Percentiles rank a stretch among this genome's conserved stretches.
Conservation (phyloP, 2,113 vertebrate genomes). For the Onychostoma macrolepis region DNA sequence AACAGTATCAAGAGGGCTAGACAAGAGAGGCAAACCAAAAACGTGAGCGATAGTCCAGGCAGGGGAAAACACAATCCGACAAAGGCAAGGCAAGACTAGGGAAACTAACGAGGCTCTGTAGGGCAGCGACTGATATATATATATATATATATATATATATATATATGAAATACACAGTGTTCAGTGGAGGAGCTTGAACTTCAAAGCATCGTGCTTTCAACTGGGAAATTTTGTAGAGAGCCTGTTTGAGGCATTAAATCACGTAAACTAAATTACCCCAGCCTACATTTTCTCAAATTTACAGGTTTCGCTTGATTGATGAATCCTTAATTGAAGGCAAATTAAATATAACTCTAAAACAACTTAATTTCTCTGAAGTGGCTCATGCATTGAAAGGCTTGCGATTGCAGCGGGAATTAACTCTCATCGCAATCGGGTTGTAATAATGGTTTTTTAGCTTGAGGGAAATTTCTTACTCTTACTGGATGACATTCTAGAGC, state of each 20-base stretch:
- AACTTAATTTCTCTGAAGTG: constrained; percentile 38
- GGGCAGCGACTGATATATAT: too few relatives aligned
- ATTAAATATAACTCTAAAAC: constrained; percentile 51
- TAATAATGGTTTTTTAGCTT: constrained; percentile 54
- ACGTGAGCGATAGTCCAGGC: too few relatives aligned
- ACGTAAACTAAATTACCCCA: constrained; percentile 46
- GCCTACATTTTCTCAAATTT: constrained; percentile 29
- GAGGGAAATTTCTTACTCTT: constrained; percentile 34
- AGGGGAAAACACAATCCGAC: too few relatives aligned
- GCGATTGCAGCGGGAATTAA: constrained; percentile 58
- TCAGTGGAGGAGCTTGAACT: neutral
- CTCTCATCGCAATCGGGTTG: constrained; percentile 56
- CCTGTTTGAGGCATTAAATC: constrained; percentile 25
- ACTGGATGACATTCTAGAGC: constrained; percentile 44
- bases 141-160: too few relatives aligned
- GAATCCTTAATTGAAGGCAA: constrained; percentile 46
- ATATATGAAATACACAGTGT: neutral
- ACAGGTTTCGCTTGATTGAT: constrained; percentile 49
- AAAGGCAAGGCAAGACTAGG: too few relatives aligned
- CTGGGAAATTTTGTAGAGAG: constrained; percentile 28
- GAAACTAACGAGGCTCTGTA: too few relatives aligned
- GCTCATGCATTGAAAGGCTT: constrained; percentile 45
- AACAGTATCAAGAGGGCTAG: too few relatives aligned
- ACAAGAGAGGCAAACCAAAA: too few relatives aligned
- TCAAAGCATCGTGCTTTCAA: constrained; percentile 21